A percentile compares a stretch with the other conserved stretches of the same genome.
Evolutionary conservation across 2,113 vertebrate genomes (phyloP).

Genomic region (Tetraodon nigroviridis): DNA sequence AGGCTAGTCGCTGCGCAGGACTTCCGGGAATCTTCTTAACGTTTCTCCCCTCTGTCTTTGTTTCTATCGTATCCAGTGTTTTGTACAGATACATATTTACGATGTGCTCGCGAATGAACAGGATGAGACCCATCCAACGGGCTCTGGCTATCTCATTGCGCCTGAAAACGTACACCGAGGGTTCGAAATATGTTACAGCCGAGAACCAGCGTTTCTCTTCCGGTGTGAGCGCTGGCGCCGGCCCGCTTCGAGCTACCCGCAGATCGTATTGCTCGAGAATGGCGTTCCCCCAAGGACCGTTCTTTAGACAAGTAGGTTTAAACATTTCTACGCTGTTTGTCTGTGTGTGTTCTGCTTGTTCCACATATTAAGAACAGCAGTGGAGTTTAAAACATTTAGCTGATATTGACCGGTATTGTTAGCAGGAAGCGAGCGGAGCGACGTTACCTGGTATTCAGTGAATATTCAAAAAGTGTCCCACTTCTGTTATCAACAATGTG

Average conservation of each 20-base stretch:
- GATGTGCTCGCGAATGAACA: conserved; percentile 53
- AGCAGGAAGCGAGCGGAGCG: too few relatives aligned
- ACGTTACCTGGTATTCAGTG: conserved; percentile 71
- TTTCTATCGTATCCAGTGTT: too few relatives aligned
- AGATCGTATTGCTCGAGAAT: too few relatives aligned
- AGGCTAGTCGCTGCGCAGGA: too few relatives aligned
- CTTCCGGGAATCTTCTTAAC: too few relatives aligned
- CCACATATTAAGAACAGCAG: not conserved
- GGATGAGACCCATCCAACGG: not conserved
- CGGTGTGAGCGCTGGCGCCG: accelerated
- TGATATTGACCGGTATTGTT: too few relatives aligned
- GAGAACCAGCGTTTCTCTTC: not conserved
- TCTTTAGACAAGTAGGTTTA: conserved; percentile 71
- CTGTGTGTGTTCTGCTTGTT: not conserved
- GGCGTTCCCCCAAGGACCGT: conserved; percentile 32
- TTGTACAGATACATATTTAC: not conserved
- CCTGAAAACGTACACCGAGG: too few relatives aligned
- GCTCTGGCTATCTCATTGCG: too few relatives aligned
- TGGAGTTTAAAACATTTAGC: not conserved
- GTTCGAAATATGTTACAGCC: too few relatives aligned
- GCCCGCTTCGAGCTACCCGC: not conserved
- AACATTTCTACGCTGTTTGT: not conserved
- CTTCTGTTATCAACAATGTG: too few relatives aligned
- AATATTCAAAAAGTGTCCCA: too few relatives aligned
- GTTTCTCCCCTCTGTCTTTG: too few relatives aligned